Evolutionary conservation across 2,113 vertebrate genomes (phyloP).

Genomic region (Scalopus aquaticus): DNA sequence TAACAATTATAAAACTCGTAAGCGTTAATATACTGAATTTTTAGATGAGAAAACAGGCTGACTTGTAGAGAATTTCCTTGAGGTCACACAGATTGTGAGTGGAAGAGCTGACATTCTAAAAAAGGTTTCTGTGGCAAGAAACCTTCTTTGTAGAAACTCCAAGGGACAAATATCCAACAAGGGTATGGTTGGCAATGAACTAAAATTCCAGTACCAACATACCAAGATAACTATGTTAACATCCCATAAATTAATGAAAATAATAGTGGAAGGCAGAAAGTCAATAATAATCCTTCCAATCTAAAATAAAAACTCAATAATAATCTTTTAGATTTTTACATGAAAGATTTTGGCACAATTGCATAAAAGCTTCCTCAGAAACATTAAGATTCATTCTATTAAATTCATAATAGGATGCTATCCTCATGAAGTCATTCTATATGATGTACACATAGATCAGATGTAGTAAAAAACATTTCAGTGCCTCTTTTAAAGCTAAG

Average conservation of each 20-base stretch:
- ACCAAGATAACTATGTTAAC: background rate
- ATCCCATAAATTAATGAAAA: slow-evolving; percentile 31
- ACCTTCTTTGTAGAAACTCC: background rate
- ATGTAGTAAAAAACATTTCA: background rate
- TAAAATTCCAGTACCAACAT: background rate
- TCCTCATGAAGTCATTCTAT: background rate
- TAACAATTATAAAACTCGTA: background rate
- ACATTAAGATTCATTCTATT: background rate
- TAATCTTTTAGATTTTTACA: slow-evolving; percentile 23
- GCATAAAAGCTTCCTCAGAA: background rate
- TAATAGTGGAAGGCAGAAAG: background rate
- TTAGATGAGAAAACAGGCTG: slow-evolving; percentile 23
- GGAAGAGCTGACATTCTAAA: background rate
- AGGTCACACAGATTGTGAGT: background rate
- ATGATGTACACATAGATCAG: background rate
- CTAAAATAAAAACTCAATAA: slow-evolving; percentile 19
- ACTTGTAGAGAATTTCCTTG: background rate
- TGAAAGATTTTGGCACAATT: background rate
- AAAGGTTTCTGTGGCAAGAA: background rate
- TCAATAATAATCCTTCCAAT: background rate
- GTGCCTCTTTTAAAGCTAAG: background rate
- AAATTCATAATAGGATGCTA: background rate
- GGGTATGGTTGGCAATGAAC: background rate
- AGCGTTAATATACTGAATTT: background rate
- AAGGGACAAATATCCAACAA: background rate